Evolutionary conservation across 2,797 vertebrate species (phyloP).

Genomic region (Eospalax fontanierii): DNA sequence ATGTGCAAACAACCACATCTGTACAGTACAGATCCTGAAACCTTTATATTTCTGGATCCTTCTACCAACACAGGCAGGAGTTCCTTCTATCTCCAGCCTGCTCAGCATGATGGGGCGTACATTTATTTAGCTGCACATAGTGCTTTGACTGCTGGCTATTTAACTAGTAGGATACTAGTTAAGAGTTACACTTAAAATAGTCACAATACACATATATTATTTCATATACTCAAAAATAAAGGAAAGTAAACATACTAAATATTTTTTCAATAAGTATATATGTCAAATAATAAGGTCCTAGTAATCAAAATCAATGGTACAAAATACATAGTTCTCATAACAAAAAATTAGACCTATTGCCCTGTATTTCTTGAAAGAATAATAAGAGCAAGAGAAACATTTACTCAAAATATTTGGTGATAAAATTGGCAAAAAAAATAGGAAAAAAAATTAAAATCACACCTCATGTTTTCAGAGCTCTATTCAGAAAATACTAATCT

Average conservation of each 20-base stretch:
- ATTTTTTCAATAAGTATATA: neutral
- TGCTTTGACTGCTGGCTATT: neutral
- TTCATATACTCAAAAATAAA: neutral
- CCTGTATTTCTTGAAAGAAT: neutral
- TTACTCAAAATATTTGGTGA: neutral
- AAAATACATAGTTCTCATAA: neutral
- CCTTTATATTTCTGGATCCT: neutral
- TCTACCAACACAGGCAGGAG: neutral
- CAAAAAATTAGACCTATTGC: neutral
- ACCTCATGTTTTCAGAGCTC: neutral
- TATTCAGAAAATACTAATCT: neutral
- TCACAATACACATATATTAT: neutral
- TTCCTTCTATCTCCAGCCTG: neutral
- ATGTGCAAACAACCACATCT: neutral
- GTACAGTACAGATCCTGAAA: neutral
- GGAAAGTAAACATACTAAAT: neutral
- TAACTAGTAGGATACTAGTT: neutral
- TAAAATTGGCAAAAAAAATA: neutral
- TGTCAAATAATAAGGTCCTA: neutral
- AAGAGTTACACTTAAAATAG: neutral
- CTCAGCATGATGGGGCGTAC: neutral
- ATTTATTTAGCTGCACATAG: neutral
- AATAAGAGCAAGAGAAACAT: neutral
- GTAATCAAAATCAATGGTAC: neutral
- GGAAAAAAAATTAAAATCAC: neutral